Conservation (phyloP, 2,888 invertebrate genomes). For the Conomelus anceps region DNA sequence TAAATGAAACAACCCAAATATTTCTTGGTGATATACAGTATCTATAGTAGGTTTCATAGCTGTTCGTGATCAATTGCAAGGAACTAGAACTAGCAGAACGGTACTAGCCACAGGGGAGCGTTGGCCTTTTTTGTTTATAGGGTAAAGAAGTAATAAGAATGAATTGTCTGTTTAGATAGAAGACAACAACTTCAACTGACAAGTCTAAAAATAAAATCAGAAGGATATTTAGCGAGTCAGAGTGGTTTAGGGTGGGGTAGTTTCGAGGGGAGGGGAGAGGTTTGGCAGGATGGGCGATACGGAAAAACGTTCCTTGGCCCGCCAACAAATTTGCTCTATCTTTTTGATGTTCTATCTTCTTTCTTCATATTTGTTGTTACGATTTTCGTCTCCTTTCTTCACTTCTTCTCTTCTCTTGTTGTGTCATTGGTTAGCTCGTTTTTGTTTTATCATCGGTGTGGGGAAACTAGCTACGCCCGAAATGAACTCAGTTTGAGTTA, state of each 20-base stretch:
- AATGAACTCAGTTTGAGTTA: neutral
- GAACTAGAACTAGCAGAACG: neutral
- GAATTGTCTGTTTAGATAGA: neutral
- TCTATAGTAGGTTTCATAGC: neutral
- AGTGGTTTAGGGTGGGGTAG: neutral
- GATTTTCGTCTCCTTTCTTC: neutral
- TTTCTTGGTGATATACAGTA: too few relatives aligned
- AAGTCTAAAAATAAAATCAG: neutral
- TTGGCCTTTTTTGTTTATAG: neutral
- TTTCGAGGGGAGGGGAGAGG: too few relatives aligned
- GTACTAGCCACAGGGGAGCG: neutral
- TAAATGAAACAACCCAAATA: too few relatives aligned
- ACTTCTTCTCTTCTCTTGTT: neutral
- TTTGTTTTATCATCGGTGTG: neutral
- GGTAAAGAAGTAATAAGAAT: neutral
- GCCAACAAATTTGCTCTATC: neutral
- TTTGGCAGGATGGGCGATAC: neutral
- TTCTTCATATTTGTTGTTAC: neutral
- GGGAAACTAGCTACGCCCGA: neutral
- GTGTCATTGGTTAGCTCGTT: neutral
- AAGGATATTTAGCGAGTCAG: neutral
- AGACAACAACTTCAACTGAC: neutral
- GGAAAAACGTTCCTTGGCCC: neutral
- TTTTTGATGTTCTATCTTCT: neutral
- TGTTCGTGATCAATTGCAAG: neutral